Conservation (phyloP, 2,888 invertebrate species). For the Cistogaster globosa region DNA sequence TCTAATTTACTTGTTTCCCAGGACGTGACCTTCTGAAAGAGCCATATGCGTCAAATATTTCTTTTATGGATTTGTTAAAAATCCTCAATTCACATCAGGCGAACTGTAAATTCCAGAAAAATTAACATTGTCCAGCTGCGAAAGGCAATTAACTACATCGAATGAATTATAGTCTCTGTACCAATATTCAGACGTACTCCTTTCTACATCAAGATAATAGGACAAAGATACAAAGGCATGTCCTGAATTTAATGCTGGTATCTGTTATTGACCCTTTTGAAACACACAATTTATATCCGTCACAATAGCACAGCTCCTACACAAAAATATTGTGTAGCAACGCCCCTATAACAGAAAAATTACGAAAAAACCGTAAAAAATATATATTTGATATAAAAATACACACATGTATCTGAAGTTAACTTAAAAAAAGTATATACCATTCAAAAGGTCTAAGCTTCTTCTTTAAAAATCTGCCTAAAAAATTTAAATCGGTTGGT, state of each 20-base stretch:
- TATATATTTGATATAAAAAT: no score
- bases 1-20: neutral
- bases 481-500: no score
- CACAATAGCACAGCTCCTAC: no score
- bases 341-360: no score
- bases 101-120: neutral
- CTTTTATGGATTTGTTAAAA: neutral
- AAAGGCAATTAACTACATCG: neutral
- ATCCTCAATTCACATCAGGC: neutral
- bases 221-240: neutral
- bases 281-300: neutral
- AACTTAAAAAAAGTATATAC: no score
- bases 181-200: no score
- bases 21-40: neutral
- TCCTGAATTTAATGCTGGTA: neutral
- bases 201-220: neutral
- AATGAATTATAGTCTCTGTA: neutral
- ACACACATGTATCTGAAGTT: no score
- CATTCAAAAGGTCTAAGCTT: no score
- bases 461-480: no score
- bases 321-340: no score
- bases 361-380: no score
- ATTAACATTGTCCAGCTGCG: neutral
- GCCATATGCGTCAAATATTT: neutral
- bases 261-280: neutral